Evolutionary conservation across 2,797 vertebrate genomes (phyloP).

Genomic region (Xyrichtys novacula): DNA sequence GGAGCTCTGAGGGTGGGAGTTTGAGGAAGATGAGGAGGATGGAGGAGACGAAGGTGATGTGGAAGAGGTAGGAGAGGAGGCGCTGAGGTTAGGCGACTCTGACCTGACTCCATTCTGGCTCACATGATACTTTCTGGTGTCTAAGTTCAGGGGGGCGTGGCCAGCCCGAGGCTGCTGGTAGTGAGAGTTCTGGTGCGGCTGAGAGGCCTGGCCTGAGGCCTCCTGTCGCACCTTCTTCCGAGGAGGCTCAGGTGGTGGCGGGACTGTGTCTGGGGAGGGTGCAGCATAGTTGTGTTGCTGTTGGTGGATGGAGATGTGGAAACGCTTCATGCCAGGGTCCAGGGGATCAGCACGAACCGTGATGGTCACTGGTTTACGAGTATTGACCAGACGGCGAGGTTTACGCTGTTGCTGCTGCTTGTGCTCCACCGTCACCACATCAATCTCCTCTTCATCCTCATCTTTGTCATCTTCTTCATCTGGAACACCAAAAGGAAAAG

Average conservation of each 20-base stretch:
- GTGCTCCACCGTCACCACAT: slow-evolving; percentile 93
- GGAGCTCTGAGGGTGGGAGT: slow-evolving; percentile 51
- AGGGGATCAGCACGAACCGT: slow-evolving; percentile 89
- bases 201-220: slow-evolving; percentile 28
- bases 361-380: slow-evolving; percentile 92
- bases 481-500: slow-evolving; percentile 36
- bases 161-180: slow-evolving; percentile 61
- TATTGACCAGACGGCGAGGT: slow-evolving; percentile 80
- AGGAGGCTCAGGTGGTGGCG: slow-evolving; percentile 60
- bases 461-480: slow-evolving; percentile 77
- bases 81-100: slow-evolving; percentile 64
- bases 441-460: slow-evolving; percentile 91
- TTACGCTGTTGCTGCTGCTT: slow-evolving; percentile 88
- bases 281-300: slow-evolving; percentile 95
- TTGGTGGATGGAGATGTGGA: slow-evolving; percentile 95
- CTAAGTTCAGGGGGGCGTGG: slow-evolving; percentile 75
- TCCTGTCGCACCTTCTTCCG: slow-evolving; percentile 82
- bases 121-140: slow-evolving; percentile 65
- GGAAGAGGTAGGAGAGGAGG: slow-evolving; percentile 73
- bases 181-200: slow-evolving; percentile 55
- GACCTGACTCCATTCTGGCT: slow-evolving; percentile 52
- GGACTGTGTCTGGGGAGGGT: slow-evolving; percentile 84
- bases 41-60: slow-evolving; percentile 65
- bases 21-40: slow-evolving; percentile 33
- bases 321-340: slow-evolving; percentile 91